Conservation (phyloP, 1,140 invertebrate genomes). For the Diachasma alloeum region DNA sequence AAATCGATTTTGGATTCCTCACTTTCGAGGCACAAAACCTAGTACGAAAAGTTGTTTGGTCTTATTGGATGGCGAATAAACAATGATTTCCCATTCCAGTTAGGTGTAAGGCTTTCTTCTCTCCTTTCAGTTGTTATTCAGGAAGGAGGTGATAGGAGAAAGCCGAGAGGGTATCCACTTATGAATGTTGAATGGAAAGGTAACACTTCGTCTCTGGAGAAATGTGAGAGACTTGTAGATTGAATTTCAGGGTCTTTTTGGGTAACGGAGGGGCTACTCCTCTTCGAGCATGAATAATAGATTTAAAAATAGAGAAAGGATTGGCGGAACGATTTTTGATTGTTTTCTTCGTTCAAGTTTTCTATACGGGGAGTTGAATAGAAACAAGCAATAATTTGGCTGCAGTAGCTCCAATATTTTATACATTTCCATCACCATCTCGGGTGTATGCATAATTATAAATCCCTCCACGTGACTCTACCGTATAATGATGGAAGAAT, state of each 20-base stretch:
- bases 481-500: too few species aligned
- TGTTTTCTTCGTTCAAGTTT: too few species aligned
- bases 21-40: background rate
- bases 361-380: too few species aligned
- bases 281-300: background rate
- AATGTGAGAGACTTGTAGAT: conserved; percentile 31
- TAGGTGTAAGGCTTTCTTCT: background rate
- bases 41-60: conserved; percentile 14
- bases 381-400: too few species aligned
- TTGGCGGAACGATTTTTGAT: background rate
- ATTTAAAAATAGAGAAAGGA: background rate
- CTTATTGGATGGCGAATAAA: conserved; percentile 32
- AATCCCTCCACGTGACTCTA: too few species aligned
- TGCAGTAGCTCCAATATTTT: too few species aligned
- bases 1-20: conserved; percentile 38
- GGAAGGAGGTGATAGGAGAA: background rate
- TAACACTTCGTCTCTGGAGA: conserved; percentile 17
- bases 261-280: background rate
- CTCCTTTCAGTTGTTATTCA: background rate
- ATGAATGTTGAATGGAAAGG: conserved; percentile 26
- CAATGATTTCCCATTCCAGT: conserved; percentile 19
- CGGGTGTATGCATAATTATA: too few species aligned
- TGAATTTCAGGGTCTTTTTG: conserved; percentile 26
- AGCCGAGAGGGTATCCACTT: conserved; percentile 18
- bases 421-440: too few species aligned